Conservation (phyloP, 1,140 invertebrate species). For the Drosophila setifemur region DNA sequence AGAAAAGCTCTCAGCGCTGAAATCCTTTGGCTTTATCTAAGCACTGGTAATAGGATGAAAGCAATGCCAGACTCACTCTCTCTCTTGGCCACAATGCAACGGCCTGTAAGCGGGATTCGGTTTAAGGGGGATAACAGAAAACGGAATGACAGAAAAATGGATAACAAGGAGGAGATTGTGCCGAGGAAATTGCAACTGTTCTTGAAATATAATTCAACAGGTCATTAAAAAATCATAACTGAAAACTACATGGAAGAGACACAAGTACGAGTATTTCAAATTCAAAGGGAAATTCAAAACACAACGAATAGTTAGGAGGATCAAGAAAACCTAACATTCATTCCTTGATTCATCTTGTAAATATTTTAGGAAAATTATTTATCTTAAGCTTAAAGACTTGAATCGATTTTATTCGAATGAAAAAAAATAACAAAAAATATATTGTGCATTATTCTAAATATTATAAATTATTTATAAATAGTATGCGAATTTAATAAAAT, state of each 20-base stretch:
- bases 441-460: too few relatives aligned
- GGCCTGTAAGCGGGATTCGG: constrained; percentile 4
- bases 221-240: not conserved
- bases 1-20: constrained; percentile 20
- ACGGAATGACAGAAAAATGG: not conserved
- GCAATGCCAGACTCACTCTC: constrained; percentile 4
- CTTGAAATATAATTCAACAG: not conserved
- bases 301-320: too few relatives aligned
- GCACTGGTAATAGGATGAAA: constrained; percentile 48
- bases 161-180: not conserved
- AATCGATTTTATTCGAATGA: too few relatives aligned
- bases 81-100: constrained; percentile 7
- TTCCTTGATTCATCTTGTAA: too few relatives aligned
- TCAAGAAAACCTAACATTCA: too few relatives aligned
- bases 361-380: too few relatives aligned
- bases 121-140: not conserved
- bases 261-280: not conserved
- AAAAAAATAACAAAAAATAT: too few relatives aligned
- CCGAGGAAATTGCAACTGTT: not conserved
- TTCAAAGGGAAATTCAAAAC: too few relatives aligned
- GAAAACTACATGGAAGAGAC: not conserved
- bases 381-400: too few relatives aligned
- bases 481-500: too few relatives aligned
- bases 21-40: constrained; percentile 53
- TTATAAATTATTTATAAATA: too few relatives aligned